phyloP scores from a whole-genome alignment of 2,113 vertebrate genomes.

The Ifrita kowaldi region DNA sequence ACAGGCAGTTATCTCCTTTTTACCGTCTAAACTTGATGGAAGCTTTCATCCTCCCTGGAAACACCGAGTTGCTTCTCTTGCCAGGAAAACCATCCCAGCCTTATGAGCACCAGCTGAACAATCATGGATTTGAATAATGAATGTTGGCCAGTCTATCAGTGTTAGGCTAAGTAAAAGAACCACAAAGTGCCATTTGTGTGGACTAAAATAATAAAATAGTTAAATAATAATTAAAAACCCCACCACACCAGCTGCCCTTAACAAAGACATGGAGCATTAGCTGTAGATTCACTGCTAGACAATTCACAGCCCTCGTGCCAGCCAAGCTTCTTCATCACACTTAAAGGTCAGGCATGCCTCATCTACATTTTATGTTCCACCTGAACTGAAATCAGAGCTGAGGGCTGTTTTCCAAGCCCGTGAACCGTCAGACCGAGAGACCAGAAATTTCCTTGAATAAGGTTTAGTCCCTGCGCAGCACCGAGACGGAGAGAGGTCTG shows the following conservation, averaged over 20 bases:
- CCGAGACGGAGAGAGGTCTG: not conserved
- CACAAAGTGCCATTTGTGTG: not conserved
- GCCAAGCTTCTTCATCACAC: not conserved
- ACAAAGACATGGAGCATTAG: not conserved
- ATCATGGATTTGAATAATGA: not conserved
- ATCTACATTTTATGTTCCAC: not conserved
- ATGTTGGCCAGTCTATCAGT: not conserved
- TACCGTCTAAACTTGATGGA: not conserved
- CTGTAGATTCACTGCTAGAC: not conserved
- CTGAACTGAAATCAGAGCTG: not conserved
- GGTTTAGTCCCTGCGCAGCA: not conserved
- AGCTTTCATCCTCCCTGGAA: not conserved
- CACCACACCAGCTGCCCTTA: not conserved
- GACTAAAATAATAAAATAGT: not conserved
- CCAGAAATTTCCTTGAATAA: not conserved
- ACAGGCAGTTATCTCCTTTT: not conserved
- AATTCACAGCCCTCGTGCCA: not conserved
- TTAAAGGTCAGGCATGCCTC: not conserved
- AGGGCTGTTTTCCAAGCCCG: not conserved
- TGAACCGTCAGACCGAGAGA: not conserved
- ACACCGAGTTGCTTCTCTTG: rapidly evolving
- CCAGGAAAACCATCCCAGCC: not conserved
- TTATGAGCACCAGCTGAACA: not conserved
- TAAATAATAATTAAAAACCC: not conserved
- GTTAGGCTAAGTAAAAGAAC: not conserved